Conservation (phyloP, 2,797 vertebrate genomes). For the Leucoraja ocellata region DNA sequence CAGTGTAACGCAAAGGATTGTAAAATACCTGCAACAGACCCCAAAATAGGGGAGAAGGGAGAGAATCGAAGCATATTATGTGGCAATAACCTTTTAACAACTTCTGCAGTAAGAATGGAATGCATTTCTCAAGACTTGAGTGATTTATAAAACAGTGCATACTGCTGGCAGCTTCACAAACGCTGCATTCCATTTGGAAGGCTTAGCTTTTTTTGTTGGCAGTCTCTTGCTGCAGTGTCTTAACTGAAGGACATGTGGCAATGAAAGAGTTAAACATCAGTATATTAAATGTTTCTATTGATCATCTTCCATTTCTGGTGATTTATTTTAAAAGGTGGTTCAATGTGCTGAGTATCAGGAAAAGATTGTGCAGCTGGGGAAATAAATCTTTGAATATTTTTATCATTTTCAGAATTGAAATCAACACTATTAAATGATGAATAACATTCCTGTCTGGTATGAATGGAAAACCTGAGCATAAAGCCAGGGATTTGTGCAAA, state of each 20-base stretch:
- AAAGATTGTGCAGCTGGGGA: not conserved
- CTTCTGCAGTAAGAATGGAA: not conserved
- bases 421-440: not conserved
- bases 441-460: not conserved
- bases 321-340: not conserved
- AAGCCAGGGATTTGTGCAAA: not conserved
- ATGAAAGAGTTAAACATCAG: slow-evolving; percentile 6
- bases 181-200: slow-evolving; percentile 7
- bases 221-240: slow-evolving; percentile 20
- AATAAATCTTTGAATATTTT: too few species aligned
- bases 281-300: slow-evolving; percentile 17
- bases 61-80: not conserved
- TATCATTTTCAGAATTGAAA: not conserved
- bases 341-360: not conserved
- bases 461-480: not conserved
- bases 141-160: slow-evolving; percentile 25
- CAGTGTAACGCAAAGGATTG: not conserved
- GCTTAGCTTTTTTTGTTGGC: slow-evolving; percentile 32
- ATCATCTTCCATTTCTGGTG: slow-evolving; percentile 5
- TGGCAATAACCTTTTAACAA: not conserved
- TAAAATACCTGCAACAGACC: not conserved
- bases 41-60: slow-evolving; percentile 1
- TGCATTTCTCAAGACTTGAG: not conserved
- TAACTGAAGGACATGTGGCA: not conserved
- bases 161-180: slow-evolving; percentile 24